Evolutionary conservation across 2,797 vertebrate genomes (phyloP), one percentile per base, ranked within the genome.

Genomic region (Chelon labrosus): DNA sequence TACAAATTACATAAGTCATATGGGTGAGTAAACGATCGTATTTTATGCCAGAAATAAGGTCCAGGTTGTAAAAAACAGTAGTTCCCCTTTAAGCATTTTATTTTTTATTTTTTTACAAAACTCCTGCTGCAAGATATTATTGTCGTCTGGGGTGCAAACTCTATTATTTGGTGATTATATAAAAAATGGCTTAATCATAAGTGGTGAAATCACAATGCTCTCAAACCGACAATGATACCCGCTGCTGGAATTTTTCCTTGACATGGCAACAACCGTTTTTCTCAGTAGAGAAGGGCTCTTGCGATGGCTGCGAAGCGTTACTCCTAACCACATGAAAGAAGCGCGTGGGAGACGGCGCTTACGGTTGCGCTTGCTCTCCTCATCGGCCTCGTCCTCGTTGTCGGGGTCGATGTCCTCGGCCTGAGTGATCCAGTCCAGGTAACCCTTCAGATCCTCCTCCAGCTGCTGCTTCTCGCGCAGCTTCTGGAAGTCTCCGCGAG

Each of bases 371-470:
- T 98, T 98, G 91, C 93, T 94, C 87, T 97, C 97, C 74, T 96
- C 96, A n/a, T 97, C 96, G 8, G 92, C 96, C 74, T 98, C 98
- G 6, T 98, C 97, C 20, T 99, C 97, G 0, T 99, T 99, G 90
- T 99, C 98, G 0, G 98, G 98, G 90, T 99, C 98, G 9, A 99
- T 99, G 82, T 99, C 98, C 89, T 99, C 98, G 0, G 98, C 98
- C 85, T 99, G 98, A 31, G 98, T 99, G 89, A 99, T 99, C 98
- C 98, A 99, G 80, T 99, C 98, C 88, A 99, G 92, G 91, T 99
- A 99, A 52, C 98, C 98, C 90, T 97, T 99, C 79, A 99, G 94
- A 77, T 99, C 98, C 86, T 99, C 98, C 72, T 99, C 98, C 20
- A 99, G 94, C 90, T 99, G 98, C 84, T 99, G 98, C 82, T 99